These are phyloP conservation scores for Palloptera scutellata DNA, from an alignment of 2,888 invertebrate genomes.

Conservation along the genomic window DNA sequence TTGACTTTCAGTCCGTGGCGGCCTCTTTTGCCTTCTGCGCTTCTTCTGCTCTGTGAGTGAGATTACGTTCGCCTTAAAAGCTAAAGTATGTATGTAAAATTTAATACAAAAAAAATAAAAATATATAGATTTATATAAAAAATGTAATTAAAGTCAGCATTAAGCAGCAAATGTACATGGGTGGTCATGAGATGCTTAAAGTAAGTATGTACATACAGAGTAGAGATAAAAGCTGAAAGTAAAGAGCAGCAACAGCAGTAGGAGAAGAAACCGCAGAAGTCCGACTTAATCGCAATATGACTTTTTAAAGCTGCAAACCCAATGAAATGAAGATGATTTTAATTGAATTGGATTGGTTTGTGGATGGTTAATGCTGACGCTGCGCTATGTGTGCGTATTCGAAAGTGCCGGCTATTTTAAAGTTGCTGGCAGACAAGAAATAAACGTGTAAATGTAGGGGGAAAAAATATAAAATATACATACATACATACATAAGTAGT, in stretches of 20 bases:
- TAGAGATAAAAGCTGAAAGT: constrained; percentile 9
- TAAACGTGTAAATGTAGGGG: too few relatives aligned
- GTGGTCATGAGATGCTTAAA: constrained; percentile 41
- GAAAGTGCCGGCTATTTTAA: not conserved
- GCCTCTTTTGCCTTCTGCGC: constrained; percentile 4
- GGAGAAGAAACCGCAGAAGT: not conserved
- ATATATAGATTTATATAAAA: too few relatives aligned
- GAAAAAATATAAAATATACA: constrained; percentile 9
- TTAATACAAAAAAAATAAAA: constrained; percentile 23
- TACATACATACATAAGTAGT: too few relatives aligned
- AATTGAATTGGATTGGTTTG: constrained; percentile 49
- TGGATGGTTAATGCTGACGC: not conserved
- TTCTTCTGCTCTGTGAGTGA: not conserved
- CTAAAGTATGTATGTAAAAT: constrained; percentile 12
- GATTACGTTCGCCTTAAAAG: constrained; percentile 7
- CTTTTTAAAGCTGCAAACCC: constrained; percentile 37
- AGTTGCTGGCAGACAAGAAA: too few relatives aligned
- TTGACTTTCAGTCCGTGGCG: not conserved
- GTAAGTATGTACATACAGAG: not conserved
- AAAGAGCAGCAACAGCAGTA: constrained; percentile 3
- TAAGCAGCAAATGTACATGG: constrained; percentile 34
- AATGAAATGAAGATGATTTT: constrained; percentile 51
- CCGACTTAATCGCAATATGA: constrained; percentile 2
- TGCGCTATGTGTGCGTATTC: constrained; percentile 37
- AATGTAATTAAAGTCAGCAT: constrained; percentile 46